Evolutionary conservation across 2,797 vertebrate species (phyloP), one percentile per base, ranked within the genome.

Genomic region (Acanthurus lineatus): DNA sequence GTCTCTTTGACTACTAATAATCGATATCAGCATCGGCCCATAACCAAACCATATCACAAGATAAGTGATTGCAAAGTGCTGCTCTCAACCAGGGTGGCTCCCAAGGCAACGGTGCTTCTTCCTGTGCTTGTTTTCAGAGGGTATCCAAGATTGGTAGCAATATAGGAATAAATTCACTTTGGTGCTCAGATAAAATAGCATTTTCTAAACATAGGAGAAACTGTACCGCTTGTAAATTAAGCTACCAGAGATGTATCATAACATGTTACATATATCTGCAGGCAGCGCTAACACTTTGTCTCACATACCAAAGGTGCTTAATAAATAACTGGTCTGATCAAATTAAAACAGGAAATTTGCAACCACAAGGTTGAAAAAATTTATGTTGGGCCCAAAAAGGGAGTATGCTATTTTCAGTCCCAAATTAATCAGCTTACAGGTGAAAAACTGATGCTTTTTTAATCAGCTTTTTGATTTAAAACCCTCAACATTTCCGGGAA

Each of bases 21-120:
- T n/a, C n/a, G n/a, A n/a, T n/a, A n/a, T n/a, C n/a, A n/a, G n/a
- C n/a, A n/a, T n/a, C n/a, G n/a, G n/a, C n/a, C n/a, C n/a, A n/a
- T n/a, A n/a, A n/a, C n/a, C n/a, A n/a, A n/a, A n/a, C n/a, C n/a
- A n/a, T n/a, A n/a, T n/a, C n/a, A 47, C 35, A 49, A 71, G 57
- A 64, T 44, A 57, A 86, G 54, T 90, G 87, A 92, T 89, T 91
- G 82, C 70, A 45, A 68, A 88, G 84, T 80, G 89, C 70, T 56
- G 57, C 77, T 85, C 84, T 79, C 76, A 61, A 76, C 28, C 35
- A 49, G 53, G 22, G 45, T 28, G 56, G 42, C 71, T 85, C 56
- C 82, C 85, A 86, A 60, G 76, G 72, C 79, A 88, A 87, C 71
- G 0, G 25, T 19, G 53, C 57, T 53, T 40, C 77, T 73, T 85